A percentile compares a stretch with the other conserved stretches of the same genome.
phyloP scores from a whole-genome alignment of 2,888 invertebrate species.

The Anarsia innoxiella region DNA sequence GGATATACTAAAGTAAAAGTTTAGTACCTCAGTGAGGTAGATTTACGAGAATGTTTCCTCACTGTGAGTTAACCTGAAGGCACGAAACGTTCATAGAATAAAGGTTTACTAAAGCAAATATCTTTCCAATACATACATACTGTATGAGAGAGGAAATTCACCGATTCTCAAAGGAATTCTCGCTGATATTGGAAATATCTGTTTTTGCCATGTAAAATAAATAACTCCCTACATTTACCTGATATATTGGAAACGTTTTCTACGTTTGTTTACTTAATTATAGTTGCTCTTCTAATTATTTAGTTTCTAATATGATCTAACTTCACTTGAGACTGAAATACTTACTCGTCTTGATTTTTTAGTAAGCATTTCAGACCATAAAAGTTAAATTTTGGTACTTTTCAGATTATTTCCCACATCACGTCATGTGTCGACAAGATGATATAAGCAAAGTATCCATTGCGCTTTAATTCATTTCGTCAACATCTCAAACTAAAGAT shows the following conservation, averaged over 20 bases:
- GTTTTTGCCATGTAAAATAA: slow-evolving; percentile 6
- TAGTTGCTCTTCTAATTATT: too few species aligned
- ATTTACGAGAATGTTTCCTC: neutral
- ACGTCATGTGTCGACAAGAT: too few species aligned
- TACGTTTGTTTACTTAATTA: neutral
- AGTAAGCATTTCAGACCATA: too few species aligned
- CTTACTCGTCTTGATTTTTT: too few species aligned
- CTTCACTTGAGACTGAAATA: too few species aligned
- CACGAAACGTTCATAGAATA: neutral
- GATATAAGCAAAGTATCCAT: too few species aligned
- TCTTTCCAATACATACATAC: slow-evolving; percentile 10
- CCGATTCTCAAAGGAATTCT: slow-evolving; percentile 5
- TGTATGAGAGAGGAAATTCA: slow-evolving; percentile 9
- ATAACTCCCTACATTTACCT: slow-evolving; percentile 3
- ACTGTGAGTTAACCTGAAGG: neutral
- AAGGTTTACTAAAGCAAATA: slow-evolving; percentile 10
- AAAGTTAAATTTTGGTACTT: too few species aligned
- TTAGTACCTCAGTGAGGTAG: too few species aligned
- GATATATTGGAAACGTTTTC: neutral
- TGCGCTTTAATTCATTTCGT: slow-evolving; percentile 1
- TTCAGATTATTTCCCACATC: too few species aligned
- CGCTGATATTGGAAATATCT: slow-evolving; percentile 9
- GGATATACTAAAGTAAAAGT: too few species aligned
- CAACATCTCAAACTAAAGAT: slow-evolving; percentile 2
- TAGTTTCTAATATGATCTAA: too few species aligned